Evolutionary conservation across 2,797 vertebrate genomes (phyloP), one percentile per base, ranked within the genome.

Genomic region (Anisognathus igniventris): DNA sequence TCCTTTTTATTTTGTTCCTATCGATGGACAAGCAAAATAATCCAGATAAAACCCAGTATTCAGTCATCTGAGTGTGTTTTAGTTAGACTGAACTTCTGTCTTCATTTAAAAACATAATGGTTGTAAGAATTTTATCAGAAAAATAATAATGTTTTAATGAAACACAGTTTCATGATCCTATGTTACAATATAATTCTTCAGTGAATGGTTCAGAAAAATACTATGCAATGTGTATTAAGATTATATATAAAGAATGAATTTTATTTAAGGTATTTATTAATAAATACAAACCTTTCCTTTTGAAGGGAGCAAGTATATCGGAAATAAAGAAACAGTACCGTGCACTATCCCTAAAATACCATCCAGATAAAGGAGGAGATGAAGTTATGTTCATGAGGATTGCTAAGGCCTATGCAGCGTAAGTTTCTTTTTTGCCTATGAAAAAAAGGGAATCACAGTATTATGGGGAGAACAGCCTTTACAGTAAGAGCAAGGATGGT

Each of bases 301-400:
- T 88, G 73, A 97, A 99, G 99, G 99, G 99, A 77, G 98, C 99
- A 67, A 98, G 98, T 50, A 78, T 99, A 86, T 97, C 98, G 10
- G 99, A 99, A 98, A 99, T 99, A 95, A 99, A 99, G 98, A 99
- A 99, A 90, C 99, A 99, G 48, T 99, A 99, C 96, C 99, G 98
- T 87, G 97, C 99, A n/a, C 97, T 99, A 4, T 99, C 99, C 1
- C 98, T 99, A 47, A 99, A 99, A 96, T 98, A 96, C 94, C 99
- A 99, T 93, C 99, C 99, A 54, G 99, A 99, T 97, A 99, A 99
- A 98, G 98, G 99, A 92, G 99, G 99, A 24, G 99, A 99, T 96
- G 99, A 99, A 97, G 98, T 98, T 80, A 98, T 98, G 94, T 99
- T 99, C 96, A 99, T 99, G 99, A 99, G 98, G 96, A 99, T 99